Base-by-base conservation (phyloP, 2,888 invertebrate species). In the Drosophila niveifrons region DNA sequence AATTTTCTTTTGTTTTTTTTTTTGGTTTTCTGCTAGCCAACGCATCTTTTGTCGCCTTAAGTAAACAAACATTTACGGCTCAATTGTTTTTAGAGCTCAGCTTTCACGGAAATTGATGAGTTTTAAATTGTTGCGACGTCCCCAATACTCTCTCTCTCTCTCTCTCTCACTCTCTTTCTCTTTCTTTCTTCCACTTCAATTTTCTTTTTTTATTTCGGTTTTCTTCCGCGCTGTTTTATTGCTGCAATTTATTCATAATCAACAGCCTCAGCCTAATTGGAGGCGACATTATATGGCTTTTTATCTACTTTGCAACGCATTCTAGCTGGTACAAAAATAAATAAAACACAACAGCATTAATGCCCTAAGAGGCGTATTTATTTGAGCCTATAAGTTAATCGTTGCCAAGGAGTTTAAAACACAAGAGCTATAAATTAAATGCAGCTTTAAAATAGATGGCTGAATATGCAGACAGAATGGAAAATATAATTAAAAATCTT, bases 31-130 rank as follows among this genome's bases (percentile, higher is more conserved):
- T 36, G 36, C 13, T 41, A 41, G 39, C 39, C 53, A 55, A 18
- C 41, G 46, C 41, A 44, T 66, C 58, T 52, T 66, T 75, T 62
- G 71, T 70, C 73, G 82, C 80, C 77, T 77, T 66, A 53, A 76
- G 66, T 75, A 59, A 82, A 78, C 80, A 85, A 85, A 82, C 80
- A 85, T 82, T 84, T 78, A 71, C 62, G 65, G 75, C 82, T 84
- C 80, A 84, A 84, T 82, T 84, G 77, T 79, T 77, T 83, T 82
- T 65, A 74, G 66, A 64, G 77, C 77, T 67, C 65, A 68, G 73
- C 65, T 65, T 70, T 72, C 64, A 48, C 67, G 67, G 61, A 78
- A 84, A 84, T 80, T 85, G 87, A 87, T 85, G 85, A 74, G 85
- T 77, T 87, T 85, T 84, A 80, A 85, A 87, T 87, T 84, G 87